Evolutionary conservation across 2,888 invertebrate species (phyloP), one percentile per base, ranked within the genome.

Genomic region (Rotaria macrura): DNA sequence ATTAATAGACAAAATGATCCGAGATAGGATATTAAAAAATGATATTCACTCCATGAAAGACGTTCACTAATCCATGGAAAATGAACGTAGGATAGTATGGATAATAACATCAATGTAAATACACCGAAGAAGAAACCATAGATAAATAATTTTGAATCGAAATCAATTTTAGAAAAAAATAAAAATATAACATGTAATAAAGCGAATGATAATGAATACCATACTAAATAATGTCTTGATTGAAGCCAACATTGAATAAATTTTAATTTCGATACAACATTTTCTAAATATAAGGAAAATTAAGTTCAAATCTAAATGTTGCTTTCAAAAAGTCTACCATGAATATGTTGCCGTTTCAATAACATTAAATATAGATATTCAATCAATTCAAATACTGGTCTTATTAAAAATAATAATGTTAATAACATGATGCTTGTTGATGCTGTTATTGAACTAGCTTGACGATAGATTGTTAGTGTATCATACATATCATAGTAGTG

Each of bases 201-300:
- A 79, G 79, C 79, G 43, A 79, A 79, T 25, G 25, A 25, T 25
- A 79, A n/a, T 25, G 79, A 79, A 79, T 43, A 79, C 79, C 79
- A 79, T 4, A n/a, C 25, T 43, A 79, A 25, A 43, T 79, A 79
- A 79, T n/a, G 40, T 79, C n/a, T 40, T 79, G 79, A 79, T n/a
- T 79, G 79, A 12, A 79, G 43, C 40, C 25, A 79, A 43, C 12
- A 43, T 25, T 79, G 79, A 79, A 79, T 25, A 40, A 79, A 43
- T 25, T 9, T 38, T 43, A 79, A 25, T 43, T 40, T 43, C 5
- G 10, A 25, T 43, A 43, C 1, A 43, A 9, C 25, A 40, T 40
- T 79, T 40, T 43, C 40, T 79, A 29, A 65, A 43, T 43, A 79
- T 25, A 12, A n/a, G 38, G 38, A 29, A 34, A 65, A 65, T n/a